These are phyloP conservation scores for Anoura caudifer DNA, from an alignment of 2,113 vertebrate species.

Conservation along the genomic window DNA sequence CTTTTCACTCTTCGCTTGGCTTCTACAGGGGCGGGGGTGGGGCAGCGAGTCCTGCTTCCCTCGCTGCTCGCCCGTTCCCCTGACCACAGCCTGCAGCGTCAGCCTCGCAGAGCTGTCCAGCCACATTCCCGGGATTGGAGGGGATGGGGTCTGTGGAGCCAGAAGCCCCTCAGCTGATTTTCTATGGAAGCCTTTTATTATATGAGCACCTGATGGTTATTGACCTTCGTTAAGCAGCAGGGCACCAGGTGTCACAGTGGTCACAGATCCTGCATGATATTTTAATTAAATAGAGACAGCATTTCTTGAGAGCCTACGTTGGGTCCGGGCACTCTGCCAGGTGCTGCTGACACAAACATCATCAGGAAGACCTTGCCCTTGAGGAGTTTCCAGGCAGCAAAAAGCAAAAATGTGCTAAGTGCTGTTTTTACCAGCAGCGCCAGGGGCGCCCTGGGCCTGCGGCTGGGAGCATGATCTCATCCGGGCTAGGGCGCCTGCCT, in stretches of 20 bases:
- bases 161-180: background rate
- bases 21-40: background rate
- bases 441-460: background rate
- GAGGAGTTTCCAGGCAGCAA: background rate
- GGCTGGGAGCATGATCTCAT: background rate
- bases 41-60: background rate
- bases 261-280: background rate
- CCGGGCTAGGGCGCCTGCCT: background rate
- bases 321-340: background rate
- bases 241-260: background rate
- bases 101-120: accelerated
- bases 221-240: background rate
- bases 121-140: too few relatives aligned
- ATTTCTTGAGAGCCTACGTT: background rate
- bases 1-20: background rate
- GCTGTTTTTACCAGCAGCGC: background rate
- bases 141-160: background rate
- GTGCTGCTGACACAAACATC: background rate
- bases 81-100: background rate
- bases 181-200: background rate
- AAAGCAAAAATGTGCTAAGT: background rate
- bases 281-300: conserved; percentile 5
- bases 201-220: background rate
- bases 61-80: background rate
- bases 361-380: background rate